Conservation (phyloP, 2,888 invertebrate genomes). For the Ceramica pisi region DNA sequence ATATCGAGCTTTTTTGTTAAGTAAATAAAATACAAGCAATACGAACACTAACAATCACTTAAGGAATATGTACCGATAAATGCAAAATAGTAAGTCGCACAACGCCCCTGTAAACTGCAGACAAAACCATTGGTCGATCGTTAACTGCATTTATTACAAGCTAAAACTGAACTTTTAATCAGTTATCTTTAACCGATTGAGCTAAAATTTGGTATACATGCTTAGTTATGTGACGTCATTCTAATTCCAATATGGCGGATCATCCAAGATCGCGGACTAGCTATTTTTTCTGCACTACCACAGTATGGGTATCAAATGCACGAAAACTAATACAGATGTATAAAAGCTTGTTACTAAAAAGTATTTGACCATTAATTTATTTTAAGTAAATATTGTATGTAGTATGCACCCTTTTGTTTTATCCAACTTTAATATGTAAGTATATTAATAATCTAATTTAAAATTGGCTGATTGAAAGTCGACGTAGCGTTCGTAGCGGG, state of each 20-base stretch:
- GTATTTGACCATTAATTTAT: too few species aligned
- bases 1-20: background rate
- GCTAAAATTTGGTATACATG: too few species aligned
- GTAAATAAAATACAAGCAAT: background rate
- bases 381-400: background rate
- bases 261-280: too few species aligned
- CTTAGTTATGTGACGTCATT: too few species aligned
- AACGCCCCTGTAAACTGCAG: background rate
- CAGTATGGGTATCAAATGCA: too few species aligned
- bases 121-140: background rate
- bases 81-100: background rate
- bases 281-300: too few species aligned
- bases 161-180: too few species aligned
- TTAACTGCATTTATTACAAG: background rate
- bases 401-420: background rate
- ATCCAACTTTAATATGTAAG: background rate
- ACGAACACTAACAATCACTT: background rate
- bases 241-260: too few species aligned
- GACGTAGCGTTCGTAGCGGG: constrained; percentile 12
- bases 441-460: background rate
- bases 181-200: too few species aligned
- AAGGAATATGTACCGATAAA: background rate
- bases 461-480: background rate
- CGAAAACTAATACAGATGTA: too few species aligned
- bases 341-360: too few species aligned